phyloP scores from a whole-genome alignment of 1,140 invertebrate species.

The Zaprionus taronus region DNA sequence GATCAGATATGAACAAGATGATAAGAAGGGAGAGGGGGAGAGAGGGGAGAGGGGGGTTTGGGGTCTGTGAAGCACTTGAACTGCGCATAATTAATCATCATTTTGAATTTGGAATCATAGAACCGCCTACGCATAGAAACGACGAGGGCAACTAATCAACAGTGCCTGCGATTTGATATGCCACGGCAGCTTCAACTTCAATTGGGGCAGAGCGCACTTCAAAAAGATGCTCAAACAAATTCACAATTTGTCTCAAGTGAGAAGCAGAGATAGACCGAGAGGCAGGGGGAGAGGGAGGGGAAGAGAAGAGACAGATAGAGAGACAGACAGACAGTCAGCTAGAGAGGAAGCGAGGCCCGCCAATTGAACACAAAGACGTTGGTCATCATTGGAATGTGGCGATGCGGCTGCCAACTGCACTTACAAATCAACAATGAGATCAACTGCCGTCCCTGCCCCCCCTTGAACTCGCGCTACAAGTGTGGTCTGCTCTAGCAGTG shows the following conservation, averaged over 20 bases:
- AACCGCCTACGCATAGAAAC: conserved; percentile 47
- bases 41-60: not conserved
- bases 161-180: not conserved
- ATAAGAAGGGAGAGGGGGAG: not conserved
- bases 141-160: conserved; percentile 25
- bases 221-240: conserved; percentile 68
- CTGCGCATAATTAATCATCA: conserved; percentile 75
- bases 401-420: conserved; percentile 42
- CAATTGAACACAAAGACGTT: conserved; percentile 50
- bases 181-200: conserved; percentile 28
- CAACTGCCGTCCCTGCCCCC: not conserved
- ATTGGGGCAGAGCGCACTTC: conserved; percentile 62
- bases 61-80: conserved; percentile 43
- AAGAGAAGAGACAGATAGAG: no score
- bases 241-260: conserved; percentile 83
- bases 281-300: not conserved
- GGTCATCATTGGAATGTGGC: conserved; percentile 58
- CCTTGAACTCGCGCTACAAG: conserved; percentile 37
- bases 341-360: not conserved
- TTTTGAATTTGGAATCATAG: conserved; percentile 61
- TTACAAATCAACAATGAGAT: conserved; percentile 71
- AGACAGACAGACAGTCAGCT: no score
- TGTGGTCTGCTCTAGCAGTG: conserved; percentile 62
- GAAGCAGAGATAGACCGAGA: not conserved
- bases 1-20: not conserved